Evolutionary conservation across 92 coral and sea anemone species (phyloP), one percentile per base, ranked within the genome.

Genomic region (Porites divaricata): DNA sequence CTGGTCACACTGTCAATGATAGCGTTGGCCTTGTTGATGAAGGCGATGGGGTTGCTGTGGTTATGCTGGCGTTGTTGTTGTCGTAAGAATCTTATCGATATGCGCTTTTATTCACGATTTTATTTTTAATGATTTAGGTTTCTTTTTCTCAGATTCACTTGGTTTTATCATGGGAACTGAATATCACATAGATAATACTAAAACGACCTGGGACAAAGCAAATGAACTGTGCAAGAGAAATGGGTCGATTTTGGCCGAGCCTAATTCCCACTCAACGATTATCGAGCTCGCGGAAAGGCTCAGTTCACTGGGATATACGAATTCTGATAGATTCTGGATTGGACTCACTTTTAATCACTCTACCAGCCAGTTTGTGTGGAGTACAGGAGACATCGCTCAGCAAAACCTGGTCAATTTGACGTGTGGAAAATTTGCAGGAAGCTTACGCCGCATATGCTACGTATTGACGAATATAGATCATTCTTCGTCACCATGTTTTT

Each of bases 211-310:
- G 78, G 12, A 9, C 0, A 24, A 48, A 15, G 86, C 78, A 21
- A 16, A 2, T 2, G 62, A 81, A 17, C 22, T 22, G 1, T 81
- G 86, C 72, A n/a, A 62, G 16, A 15, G 9, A 23, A 72, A 81
- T 49, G 78, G 78, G 1, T 61, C 78, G 1, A 1, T 71, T 20
- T 61, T 81, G 71, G 78, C 79, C 6, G 86, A 71, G n/a, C 71
- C 72, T 11, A 78, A 81, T 19, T 28, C 78, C 19, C 70, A 22
- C 51, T 14, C 41, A 22, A 81, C 58, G 54, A 49, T 81, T 0
- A 23, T 22, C 10, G 52, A 81, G 22, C 52, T 72, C 24, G 20
- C 71, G 0, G 9, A 17, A 1, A 20, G 12, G 1, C 70, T 81
- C 1, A 9, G 17, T 10, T 59, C 86, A 7, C 78, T 58, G 16